These are phyloP conservation scores for Macrosteles quadrilineatus DNA, from an alignment of 1,140 invertebrate species.

Conservation along the genomic window DNA sequence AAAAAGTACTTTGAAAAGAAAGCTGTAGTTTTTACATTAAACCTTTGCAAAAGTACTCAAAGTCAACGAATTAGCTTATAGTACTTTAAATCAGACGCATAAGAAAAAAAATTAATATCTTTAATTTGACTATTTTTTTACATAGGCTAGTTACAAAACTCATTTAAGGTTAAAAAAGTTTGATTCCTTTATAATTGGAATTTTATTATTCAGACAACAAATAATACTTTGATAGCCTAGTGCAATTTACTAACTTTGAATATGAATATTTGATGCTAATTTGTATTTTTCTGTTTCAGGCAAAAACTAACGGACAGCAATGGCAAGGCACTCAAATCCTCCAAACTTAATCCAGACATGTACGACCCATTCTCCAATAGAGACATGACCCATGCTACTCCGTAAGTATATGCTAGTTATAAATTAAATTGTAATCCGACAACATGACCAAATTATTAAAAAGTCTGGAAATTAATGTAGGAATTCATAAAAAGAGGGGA, in stretches of 20 bases:
- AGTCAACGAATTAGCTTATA: too few relatives aligned
- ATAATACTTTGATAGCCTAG: background rate
- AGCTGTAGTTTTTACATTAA: too few relatives aligned
- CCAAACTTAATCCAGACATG: constrained; percentile 8
- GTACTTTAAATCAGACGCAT: too few relatives aligned
- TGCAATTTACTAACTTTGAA: background rate
- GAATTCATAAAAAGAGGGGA: too few relatives aligned
- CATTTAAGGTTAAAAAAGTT: background rate
- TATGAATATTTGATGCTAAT: background rate
- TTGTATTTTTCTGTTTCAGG: constrained; percentile 32
- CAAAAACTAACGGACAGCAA: constrained; percentile 33
- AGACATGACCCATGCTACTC: constrained; percentile 34
- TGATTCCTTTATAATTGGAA: background rate
- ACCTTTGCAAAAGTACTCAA: too few relatives aligned
- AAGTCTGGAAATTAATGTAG: too few relatives aligned
- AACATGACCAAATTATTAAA: too few relatives aligned
- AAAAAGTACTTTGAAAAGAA: too few relatives aligned
- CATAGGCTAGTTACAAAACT: background rate
- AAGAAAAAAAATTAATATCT: background rate
- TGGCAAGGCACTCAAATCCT: constrained; percentile 12
- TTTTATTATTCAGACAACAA: background rate
- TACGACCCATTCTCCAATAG: constrained; percentile 37
- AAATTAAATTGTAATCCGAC: too few relatives aligned
- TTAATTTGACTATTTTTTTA: background rate
- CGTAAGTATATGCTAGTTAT: constrained; percentile 37